Evolutionary conservation across 2,113 vertebrate genomes (phyloP), one percentile per base, ranked within the genome.

Genomic region (Sinosuthora webbiana): DNA sequence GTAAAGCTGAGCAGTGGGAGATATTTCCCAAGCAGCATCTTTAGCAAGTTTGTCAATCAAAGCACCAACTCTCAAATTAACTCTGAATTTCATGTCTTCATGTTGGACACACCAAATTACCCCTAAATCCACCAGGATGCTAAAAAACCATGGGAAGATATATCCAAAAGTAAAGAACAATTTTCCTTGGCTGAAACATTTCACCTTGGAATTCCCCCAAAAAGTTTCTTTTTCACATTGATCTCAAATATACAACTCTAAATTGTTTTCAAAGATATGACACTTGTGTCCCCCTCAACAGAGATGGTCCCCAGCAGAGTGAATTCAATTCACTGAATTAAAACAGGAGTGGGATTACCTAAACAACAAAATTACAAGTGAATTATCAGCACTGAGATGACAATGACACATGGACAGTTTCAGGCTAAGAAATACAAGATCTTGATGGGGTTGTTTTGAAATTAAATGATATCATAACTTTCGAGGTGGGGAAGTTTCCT

Each of bases 391-490:
- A 30, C 10, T 30, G 52, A 64, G 24, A 18, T 31, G 62, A 28
- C 31, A 77, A 16, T 68, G 78, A 70, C 80, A 77, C 35, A 79
- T 24, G 31, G 39, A 82, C 13, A 57, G 20, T 59, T 93, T 92
- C 68, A 49, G 53, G 57, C 14, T 53, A 67, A 92, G 67, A 94
- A 90, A 95, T 41, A n/a, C 45, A 76, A 94, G 52, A 92, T 80
- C 85, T 76, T 90, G 31, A 13, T 81, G 64, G 30, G 33, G 8
- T 80, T 95, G 56, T 63, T 95, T 83, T 90, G 56, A 95, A 94
- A 83, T 56, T 8, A 92, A 93, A 83, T 89, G 3, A 91, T 90
- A 90, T 59, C 42, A 95, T 63, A 90, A 45, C 24, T 94, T 78
- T 73, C 7, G 30, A 93, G 63, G 44, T 68, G 73, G 92, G 80